A percentile compares a stretch with the other conserved stretches of the same genome.
phyloP scores from a whole-genome alignment of 2,797 vertebrate species.

The Phrynocephalus guinanensis region DNA sequence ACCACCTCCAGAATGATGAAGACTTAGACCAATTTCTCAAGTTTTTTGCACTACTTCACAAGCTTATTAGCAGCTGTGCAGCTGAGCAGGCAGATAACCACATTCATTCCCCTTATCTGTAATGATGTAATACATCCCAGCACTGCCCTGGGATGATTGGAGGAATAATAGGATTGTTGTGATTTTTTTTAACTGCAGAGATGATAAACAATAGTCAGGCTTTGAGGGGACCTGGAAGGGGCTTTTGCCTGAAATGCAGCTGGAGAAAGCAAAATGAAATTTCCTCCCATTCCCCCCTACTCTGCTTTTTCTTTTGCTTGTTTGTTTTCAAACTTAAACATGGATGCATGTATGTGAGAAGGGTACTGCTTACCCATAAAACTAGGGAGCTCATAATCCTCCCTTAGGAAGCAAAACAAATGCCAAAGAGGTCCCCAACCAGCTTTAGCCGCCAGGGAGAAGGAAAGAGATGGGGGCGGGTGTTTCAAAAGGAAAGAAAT shows the following conservation, averaged over 20 bases:
- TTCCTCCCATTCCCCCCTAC: conserved; percentile 44
- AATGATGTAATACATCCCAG: conserved; percentile 89
- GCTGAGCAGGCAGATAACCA: conserved; percentile 90
- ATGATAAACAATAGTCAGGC: conserved; percentile 79
- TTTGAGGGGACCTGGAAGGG: conserved; percentile 19
- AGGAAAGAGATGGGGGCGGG: conserved; percentile 55
- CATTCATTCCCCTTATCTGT: conserved; percentile 88
- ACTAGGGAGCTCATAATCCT: conserved; percentile 62
- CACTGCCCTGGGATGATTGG: conserved; percentile 80
- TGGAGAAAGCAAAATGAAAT: conserved; percentile 55
- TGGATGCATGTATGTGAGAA: too few relatives aligned
- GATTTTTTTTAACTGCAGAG: conserved; percentile 69
- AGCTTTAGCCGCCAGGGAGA: conserved; percentile 57
- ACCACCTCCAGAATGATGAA: conserved; percentile 80
- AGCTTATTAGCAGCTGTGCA: conserved; percentile 84
- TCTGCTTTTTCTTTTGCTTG: conserved; percentile 43
- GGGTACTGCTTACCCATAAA: conserved; percentile 30
- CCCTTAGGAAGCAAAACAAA: conserved; percentile 53
- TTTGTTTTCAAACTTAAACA: conserved; percentile 62
- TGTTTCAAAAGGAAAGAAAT: conserved; percentile 60
- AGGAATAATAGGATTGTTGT: conserved; percentile 82
- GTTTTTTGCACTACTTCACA: conserved; percentile 79
- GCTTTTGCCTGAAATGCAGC: conserved; percentile 49
- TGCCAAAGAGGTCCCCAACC: conserved; percentile 42
- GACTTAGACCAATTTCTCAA: conserved; percentile 83